Evolutionary conservation across 2,888 invertebrate species (phyloP), one percentile per base, ranked within the genome.

Genomic region (Drosophila sordidapex): DNA sequence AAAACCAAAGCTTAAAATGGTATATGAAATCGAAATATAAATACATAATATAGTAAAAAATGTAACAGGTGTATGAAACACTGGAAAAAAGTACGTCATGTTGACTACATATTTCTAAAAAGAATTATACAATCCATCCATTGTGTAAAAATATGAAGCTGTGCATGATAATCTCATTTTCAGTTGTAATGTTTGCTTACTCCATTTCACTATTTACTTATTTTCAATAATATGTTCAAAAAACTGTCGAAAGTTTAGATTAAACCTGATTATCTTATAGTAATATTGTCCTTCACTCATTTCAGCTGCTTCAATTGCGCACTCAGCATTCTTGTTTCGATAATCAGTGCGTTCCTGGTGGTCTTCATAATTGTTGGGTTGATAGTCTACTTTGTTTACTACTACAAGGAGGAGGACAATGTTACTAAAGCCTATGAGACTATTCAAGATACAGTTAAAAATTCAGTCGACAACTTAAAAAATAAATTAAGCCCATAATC

Each of bases 241-340:
- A 38, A 8, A 18, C 8, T 7, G 7, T 38, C 38, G 38, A 38
- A 38, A 18, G 7, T 1, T 18, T 18, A 18, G 18, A 18, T 40
- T 40, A n/a, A 31, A 25, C 5, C 13, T 36, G 13, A 8, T 48
- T 11, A n/a, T 10, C 13, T 53, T 5, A 51, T 8, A 31, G 5
- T 18, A 31, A 15, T 10, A 13, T 31, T 57, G 0, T 10, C 11
- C n/a, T 51, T 29, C 27, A 4, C 15, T 61, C 6, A 54, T 85
- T 83, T 48, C 73, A 91, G 91, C 76, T 91, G 91, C 80, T 88
- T 89, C 62, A 91, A 71, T 62, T 91, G 91, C 63, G 91, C 91
- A 29, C 79, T 92, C 8, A 91, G 82, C 76, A 77, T 91, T 61
- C 81, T 91, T 0, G 49, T 91, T 27, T 91, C 91, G 7, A 79